A percentile compares a stretch with the other conserved stretches of the same genome.
phyloP scores from a whole-genome alignment of 2,113 vertebrate species.

The Poecile atricapillus region DNA sequence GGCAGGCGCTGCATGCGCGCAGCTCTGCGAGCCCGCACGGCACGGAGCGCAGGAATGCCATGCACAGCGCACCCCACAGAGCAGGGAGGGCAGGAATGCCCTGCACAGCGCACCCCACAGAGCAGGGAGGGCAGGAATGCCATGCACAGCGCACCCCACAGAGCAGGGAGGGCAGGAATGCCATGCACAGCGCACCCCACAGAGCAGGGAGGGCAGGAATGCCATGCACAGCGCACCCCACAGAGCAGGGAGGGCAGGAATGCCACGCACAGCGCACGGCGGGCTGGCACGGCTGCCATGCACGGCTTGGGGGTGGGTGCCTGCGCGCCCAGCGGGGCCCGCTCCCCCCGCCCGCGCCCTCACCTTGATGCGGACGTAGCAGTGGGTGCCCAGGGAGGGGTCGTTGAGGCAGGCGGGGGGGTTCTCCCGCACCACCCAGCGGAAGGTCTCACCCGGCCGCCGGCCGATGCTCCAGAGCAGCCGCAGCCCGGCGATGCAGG shows the following conservation, averaged over 20 bases:
- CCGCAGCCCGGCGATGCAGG: constrained; percentile 83
- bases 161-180: neutral
- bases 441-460: constrained; percentile 84
- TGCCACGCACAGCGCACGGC: neutral
- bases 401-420: constrained; percentile 89
- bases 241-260: neutral
- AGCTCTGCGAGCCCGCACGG: neutral
- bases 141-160: neutral
- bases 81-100: too few relatives aligned
- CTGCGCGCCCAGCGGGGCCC: neutral
- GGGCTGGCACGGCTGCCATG: neutral
- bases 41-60: neutral
- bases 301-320: neutral
- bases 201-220: neutral
- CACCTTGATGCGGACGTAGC: constrained; percentile 95
- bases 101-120: too few relatives aligned
- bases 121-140: neutral
- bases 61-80: neutral
- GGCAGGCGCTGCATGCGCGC: neutral
- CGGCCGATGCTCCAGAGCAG: constrained; percentile 89
- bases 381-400: constrained; percentile 94
- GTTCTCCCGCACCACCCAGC: constrained; percentile 80
- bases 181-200: neutral
- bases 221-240: neutral
- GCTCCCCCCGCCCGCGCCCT: neutral